Percentiles rank a stretch among this genome's conserved stretches.
phyloP scores from a whole-genome alignment of 2,113 vertebrate species.

The Manacus vitellinus region DNA sequence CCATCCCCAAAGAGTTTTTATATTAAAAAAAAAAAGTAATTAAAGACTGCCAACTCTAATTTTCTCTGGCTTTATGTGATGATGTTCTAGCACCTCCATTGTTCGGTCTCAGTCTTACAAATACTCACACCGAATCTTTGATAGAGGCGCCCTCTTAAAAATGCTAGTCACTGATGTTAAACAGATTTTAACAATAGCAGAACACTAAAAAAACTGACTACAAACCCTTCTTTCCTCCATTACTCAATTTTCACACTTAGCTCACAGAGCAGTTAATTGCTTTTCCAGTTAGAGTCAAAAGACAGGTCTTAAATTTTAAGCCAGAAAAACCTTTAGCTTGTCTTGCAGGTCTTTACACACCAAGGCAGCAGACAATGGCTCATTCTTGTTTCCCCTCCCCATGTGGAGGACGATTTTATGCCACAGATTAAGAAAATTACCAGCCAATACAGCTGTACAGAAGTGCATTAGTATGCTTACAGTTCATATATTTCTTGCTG shows the following conservation, averaged over 20 bases:
- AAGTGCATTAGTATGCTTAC: neutral
- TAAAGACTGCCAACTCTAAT: neutral
- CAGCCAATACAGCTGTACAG: neutral
- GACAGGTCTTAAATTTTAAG: conserved; percentile 28
- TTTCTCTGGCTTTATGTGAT: neutral
- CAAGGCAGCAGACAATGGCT: neutral
- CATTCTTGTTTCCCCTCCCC: neutral
- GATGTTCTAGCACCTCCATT: neutral
- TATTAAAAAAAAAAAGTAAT: neutral
- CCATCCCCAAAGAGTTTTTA: neutral
- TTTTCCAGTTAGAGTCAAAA: conserved; percentile 50
- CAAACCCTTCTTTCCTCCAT: neutral
- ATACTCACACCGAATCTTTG: neutral
- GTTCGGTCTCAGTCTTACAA: neutral
- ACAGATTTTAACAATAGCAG: conserved; percentile 24
- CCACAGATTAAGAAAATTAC: neutral
- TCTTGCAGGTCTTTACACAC: conserved; percentile 21
- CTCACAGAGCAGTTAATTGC: conserved; percentile 52
- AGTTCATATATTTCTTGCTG: neutral
- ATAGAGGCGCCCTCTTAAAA: neutral
- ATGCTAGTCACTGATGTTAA: neutral
- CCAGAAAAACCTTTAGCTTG: conserved; percentile 16
- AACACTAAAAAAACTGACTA: neutral
- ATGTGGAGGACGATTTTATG: neutral
- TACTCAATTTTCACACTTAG: conserved; percentile 51